Evolutionary conservation across 2,797 vertebrate species (phyloP), one percentile per base, ranked within the genome.

Genomic region (Myotis daubentonii): DNA sequence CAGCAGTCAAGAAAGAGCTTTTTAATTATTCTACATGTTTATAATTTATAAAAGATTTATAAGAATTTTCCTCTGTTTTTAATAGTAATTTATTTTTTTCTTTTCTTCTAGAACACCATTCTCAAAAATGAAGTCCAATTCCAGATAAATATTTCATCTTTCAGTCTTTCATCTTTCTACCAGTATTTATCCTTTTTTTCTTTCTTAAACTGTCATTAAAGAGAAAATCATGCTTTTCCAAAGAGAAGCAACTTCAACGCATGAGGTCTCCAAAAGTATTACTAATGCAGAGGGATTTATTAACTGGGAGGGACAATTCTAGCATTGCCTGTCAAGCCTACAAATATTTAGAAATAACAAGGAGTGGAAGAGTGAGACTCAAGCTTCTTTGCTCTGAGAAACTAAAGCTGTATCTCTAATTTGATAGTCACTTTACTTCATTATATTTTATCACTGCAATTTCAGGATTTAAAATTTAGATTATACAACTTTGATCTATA

Each of bases 281-380:
- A 68, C 38, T 93, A 71, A 87, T 1, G 0, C 85, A 66, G 47
- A 41, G 38, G 11, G 49, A 76, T n/a, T 62, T 80, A 62, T 53
- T 70, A 91, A 60, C 66, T 49, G 6, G 60, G 60, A 80, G 36
- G 12, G 17, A 87, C 49, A 80, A 78, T 66, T 75, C 80, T 8
- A 60, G 28, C 55, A 13, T 53, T 55, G 17, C 30, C 19, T 87
- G 47, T 81, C 70, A 89, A 92, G 38, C 28, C 9, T 17, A 44
- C 75, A 96, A 79, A 94, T 80, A 75, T 11, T 81, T 53, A 83
- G 84, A 87, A 96, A 87, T 57, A 91, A 83, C 51, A 68, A 91
- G 20, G 15, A 10, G 5, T 12, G 38, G 44, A 65, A 80, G 49
- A 10, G 41, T n/a, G 23, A 49, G 41, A 33, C 38, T 33, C n/a